A percentile compares a stretch with the other conserved stretches of the same genome.
phyloP scores from a whole-genome alignment of 2,113 vertebrate genomes.

The Pseudonaja textilis region DNA sequence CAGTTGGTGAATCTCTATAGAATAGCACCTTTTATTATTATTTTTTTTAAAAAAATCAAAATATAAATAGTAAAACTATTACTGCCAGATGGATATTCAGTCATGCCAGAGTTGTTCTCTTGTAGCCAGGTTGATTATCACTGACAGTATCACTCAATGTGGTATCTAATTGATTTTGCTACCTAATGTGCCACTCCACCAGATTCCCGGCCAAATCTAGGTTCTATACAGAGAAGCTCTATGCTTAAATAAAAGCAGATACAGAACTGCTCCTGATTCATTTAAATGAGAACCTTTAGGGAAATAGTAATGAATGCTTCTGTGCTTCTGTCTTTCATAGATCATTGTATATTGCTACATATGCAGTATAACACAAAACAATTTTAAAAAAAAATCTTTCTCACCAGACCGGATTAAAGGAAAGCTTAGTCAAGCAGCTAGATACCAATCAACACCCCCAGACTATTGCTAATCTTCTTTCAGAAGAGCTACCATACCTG shows the following conservation, averaged over 20 bases:
- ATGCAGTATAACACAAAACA: background rate
- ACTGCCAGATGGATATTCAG: background rate
- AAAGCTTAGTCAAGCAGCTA: background rate
- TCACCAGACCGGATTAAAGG: background rate
- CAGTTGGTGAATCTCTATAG: too few relatives aligned
- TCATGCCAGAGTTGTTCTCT: background rate
- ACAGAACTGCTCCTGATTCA: background rate
- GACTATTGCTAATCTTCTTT: background rate
- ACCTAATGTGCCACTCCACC: background rate
- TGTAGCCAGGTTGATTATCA: background rate
- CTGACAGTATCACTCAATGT: background rate
- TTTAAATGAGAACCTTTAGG: background rate
- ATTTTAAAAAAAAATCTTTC: background rate
- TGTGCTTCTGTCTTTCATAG: background rate
- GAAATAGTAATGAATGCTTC: background rate
- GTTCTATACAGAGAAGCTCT: background rate
- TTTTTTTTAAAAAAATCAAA: background rate
- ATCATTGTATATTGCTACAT: background rate
- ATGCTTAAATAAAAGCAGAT: background rate
- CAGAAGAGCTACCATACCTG: slow-evolving; percentile 74
- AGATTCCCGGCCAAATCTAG: background rate
- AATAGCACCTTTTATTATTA: too few relatives aligned
- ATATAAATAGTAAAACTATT: background rate
- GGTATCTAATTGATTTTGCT: background rate
- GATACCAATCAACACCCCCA: background rate